These are phyloP conservation scores for Drosophila arawakana DNA, from an alignment of 1,140 invertebrate genomes.

Conservation along the genomic window DNA sequence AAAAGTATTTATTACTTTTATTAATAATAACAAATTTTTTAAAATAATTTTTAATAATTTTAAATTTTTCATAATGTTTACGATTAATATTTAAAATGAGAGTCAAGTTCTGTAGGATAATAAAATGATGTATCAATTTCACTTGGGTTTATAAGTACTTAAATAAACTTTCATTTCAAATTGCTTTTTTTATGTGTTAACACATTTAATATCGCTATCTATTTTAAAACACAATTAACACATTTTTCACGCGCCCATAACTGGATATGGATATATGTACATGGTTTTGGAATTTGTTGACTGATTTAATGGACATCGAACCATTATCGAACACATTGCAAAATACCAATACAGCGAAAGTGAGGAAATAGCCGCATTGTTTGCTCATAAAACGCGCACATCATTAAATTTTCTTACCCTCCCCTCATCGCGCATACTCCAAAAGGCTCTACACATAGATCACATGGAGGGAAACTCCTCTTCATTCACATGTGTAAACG, in stretches of 20 bases:
- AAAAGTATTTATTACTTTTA: too few relatives aligned
- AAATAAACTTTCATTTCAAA: background rate
- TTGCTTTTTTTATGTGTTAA: conserved; percentile 4
- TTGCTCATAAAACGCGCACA: conserved; percentile 74
- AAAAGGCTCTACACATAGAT: conserved; percentile 15
- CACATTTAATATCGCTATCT: conserved; percentile 5
- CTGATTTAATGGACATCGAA: conserved; percentile 74
- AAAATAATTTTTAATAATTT: too few relatives aligned
- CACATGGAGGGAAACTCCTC: background rate
- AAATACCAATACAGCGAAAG: conserved; percentile 42
- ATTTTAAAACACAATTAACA: conserved; percentile 31
- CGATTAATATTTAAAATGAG: too few relatives aligned
- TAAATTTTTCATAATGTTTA: too few relatives aligned
- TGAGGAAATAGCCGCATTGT: conserved; percentile 66
- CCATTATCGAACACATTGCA: conserved; percentile 72
- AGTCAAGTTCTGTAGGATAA: too few relatives aligned
- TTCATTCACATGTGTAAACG: conserved; percentile 68
- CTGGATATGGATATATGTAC: background rate
- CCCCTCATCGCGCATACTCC: background rate
- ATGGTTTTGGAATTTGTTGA: conserved; percentile 59
- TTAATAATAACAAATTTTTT: too few relatives aligned
- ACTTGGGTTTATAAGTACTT: too few relatives aligned
- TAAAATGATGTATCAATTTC: too few relatives aligned
- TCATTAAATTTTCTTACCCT: conserved; percentile 57
- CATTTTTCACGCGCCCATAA: conserved; percentile 18